Base-by-base conservation (phyloP, 2,888 invertebrate species). In the Sarcophaga variegata region DNA sequence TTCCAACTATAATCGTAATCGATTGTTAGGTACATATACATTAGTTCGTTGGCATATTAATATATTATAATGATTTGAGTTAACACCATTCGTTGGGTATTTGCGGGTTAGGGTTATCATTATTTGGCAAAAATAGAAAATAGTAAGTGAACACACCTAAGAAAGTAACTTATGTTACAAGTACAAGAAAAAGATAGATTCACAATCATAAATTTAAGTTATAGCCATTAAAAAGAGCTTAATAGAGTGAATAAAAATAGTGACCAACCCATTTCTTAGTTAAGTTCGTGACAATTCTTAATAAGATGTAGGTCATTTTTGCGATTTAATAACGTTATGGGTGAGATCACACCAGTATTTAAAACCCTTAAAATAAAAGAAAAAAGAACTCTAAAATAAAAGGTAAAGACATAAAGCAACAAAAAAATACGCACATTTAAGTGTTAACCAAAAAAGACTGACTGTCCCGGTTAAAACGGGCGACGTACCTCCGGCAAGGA, bases 211-310 rank as follows among this genome's bases (percentile, higher is more conserved):
- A 81, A 62, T 75, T 75, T 14, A 64, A 71, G 14, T 76, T 71
- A 25, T 66, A 70, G 60, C 81, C 72, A 85, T 81, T 81, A 77
- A 85, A 74, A 85, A 81, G 72, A 81, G 77, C 71, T 77, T 81
- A 85, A 74, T 78, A 78, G 81, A 77, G 74, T 74, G 72, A 74
- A 81, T 45, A 25, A n/a, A 59, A 75, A n/a, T 5, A 77, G 62
- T 74, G 81, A 77, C 59, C 85, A 81, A 85, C 85, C 85, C 81
- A 81, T 59, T 85, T 85, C 77, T 77, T 77, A 74, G 63, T 59
- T 69, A 47, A 37, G 81, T 85, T 85, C 85, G 85, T 85, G 85
- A 85, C 85, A 85, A 81, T 63, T 85, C 69, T 77, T 81, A 85
- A 77, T 81, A 81, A 81, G 67, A 81, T 81, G 72, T 85, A 69